phyloP scores from a whole-genome alignment of 2,888 invertebrate species.

The Brachypalpus laphriformis region DNA sequence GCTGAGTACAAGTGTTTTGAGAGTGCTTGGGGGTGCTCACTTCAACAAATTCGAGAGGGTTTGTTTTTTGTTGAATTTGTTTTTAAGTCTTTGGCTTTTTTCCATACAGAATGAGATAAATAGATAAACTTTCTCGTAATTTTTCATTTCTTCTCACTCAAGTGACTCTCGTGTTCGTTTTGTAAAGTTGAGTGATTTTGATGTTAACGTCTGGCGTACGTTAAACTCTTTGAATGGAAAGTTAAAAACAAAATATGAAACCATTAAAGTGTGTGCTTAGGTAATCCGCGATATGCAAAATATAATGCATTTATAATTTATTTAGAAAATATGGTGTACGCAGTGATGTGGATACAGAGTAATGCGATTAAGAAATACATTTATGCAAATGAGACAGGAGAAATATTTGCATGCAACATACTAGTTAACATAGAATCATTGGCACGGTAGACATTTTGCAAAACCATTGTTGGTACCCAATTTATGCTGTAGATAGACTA shows the following conservation, averaged over 20 bases:
- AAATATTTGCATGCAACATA: background rate
- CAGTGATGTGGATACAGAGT: conserved; percentile 30
- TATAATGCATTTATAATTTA: conserved; percentile 31
- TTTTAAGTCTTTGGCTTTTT: background rate
- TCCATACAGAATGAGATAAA: conserved; percentile 25
- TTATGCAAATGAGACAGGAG: background rate
- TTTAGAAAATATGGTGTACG: background rate
- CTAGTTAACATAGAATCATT: background rate
- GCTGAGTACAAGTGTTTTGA: background rate
- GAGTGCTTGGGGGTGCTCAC: background rate
- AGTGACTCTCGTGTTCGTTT: conserved; percentile 51
- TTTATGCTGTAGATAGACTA: too few relatives aligned
- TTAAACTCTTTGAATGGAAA: conserved; percentile 69
- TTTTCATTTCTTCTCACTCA: conserved; percentile 41
- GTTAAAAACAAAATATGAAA: conserved; percentile 60
- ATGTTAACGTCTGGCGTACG: conserved; percentile 57
- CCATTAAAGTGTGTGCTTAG: conserved; percentile 36
- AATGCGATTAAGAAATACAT: conserved; percentile 2
- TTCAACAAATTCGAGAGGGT: background rate
- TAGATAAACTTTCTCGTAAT: conserved; percentile 44
- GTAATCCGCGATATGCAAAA: conserved; percentile 64
- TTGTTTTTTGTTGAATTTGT: background rate
- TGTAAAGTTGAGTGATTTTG: conserved; percentile 70
- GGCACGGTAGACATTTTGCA: background rate
- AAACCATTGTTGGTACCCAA: background rate